A percentile compares a stretch with the other conserved stretches of the same genome.
Evolutionary conservation across 2,888 invertebrate species (phyloP).

Genomic region (Drosophila koepferae): DNA sequence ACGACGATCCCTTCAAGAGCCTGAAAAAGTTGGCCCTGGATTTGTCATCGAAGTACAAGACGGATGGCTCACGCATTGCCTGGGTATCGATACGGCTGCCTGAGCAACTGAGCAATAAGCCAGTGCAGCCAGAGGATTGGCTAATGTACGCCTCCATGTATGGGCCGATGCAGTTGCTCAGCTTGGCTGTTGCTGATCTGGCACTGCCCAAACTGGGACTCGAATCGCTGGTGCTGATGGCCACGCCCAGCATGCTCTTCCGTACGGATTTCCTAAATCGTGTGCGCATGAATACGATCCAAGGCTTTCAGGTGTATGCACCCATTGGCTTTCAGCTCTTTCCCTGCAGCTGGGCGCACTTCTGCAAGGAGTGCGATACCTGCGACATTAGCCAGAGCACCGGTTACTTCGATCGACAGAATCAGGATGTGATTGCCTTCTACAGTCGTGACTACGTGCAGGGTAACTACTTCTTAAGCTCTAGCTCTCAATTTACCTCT

Average conservation of each 20-base stretch:
- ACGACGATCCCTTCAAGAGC: conserved; percentile 87
- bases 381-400: conserved; percentile 90
- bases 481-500: not conserved
- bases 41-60: conserved; percentile 88
- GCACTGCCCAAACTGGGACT: conserved; percentile 89
- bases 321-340: conserved; percentile 96
- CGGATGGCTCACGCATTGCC: conserved; percentile 88
- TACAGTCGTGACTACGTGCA: conserved; percentile 93
- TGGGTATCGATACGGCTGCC: conserved; percentile 90
- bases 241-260: conserved; percentile 89
- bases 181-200: conserved; percentile 88
- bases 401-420: conserved; percentile 92
- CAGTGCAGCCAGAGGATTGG: conserved; percentile 66
- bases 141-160: conserved; percentile 83
- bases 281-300: conserved; percentile 97
- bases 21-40: conserved; percentile 88
- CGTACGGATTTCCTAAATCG: conserved; percentile 95
- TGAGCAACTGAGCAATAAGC: conserved; percentile 71
- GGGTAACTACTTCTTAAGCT: conserved; percentile 85
- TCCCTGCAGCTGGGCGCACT: conserved; percentile 88
- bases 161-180: conserved; percentile 83
- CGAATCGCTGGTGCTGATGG: conserved; percentile 90
- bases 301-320: conserved; percentile 94
- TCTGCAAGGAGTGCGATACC: conserved; percentile 86
- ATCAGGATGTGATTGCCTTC: conserved; percentile 91